Evolutionary conservation across 2,888 invertebrate species (phyloP).

Genomic region (Caenorhabditis zanzibari): DNA sequence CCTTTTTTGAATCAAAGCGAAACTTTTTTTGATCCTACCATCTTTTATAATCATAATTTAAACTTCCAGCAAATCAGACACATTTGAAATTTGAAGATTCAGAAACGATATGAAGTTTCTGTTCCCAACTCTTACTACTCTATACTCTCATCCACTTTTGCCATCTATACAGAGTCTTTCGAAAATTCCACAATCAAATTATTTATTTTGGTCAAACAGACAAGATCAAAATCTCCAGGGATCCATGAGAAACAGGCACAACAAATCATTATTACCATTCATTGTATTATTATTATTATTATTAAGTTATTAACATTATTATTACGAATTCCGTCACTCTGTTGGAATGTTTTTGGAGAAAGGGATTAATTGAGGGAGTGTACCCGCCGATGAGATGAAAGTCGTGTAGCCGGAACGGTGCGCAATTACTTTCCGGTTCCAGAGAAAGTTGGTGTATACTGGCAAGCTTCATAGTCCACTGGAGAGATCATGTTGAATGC

Average conservation of each 20-base stretch:
- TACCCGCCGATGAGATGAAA: constrained; percentile 62
- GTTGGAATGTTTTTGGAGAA: constrained; percentile 25
- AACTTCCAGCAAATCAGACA: no score
- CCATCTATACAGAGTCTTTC: no score
- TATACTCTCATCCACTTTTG: background rate
- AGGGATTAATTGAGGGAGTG: constrained; percentile 26
- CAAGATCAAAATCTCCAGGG: constrained; percentile 26
- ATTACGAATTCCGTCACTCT: constrained; percentile 21
- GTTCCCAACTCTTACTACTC: no score
- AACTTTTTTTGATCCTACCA: no score
- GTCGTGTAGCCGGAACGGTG: constrained; percentile 33
- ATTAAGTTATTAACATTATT: constrained; percentile 11
- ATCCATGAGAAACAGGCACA: constrained; percentile 16
- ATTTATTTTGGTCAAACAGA: constrained; percentile 16
- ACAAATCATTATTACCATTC: constrained; percentile 26
- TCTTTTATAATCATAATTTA: no score
- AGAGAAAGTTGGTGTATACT: constrained; percentile 84
- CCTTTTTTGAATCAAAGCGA: no score
- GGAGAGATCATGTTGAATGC: constrained; percentile 84
- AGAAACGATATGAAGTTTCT: no score
- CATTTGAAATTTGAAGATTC: no score
- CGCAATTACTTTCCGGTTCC: constrained; percentile 81
- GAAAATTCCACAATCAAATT: background rate
- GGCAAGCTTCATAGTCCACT: constrained; percentile 83
- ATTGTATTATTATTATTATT: constrained; percentile 29